Conservation (phyloP, 2,797 vertebrate species). For the Intellagama lesueurii region DNA sequence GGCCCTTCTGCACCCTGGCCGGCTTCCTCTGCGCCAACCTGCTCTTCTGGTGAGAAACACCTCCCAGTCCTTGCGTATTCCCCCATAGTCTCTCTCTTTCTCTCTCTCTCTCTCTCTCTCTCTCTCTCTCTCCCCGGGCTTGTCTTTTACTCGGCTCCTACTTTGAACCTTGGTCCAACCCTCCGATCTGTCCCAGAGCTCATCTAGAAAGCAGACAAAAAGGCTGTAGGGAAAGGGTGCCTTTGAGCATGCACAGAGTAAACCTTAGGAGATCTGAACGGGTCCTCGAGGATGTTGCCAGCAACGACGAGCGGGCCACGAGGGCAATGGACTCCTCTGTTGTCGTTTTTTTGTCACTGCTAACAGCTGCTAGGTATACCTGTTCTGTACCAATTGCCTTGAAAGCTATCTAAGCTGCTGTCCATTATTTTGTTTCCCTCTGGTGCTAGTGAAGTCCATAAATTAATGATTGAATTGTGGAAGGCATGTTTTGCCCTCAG, state of each 20-base stretch:
- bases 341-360: not conserved
- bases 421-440: not conserved
- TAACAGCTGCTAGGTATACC: not conserved
- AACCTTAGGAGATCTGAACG: no score
- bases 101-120: accelerated
- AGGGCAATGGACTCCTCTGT: no score
- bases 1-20: slow-evolving; percentile 82
- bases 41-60: slow-evolving; percentile 86
- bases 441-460: not conserved
- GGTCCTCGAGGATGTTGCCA: not conserved
- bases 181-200: not conserved
- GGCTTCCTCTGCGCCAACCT: slow-evolving; percentile 86
- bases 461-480: not conserved
- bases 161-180: no score
- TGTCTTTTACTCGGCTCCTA: no score
- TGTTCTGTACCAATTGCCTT: not conserved
- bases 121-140: no score
- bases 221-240: not conserved
- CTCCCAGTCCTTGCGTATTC: not conserved
- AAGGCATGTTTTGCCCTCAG: not conserved
- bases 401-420: not conserved
- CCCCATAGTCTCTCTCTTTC: not conserved
- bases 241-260: slow-evolving; percentile 13
- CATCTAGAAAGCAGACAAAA: not conserved
- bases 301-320: not conserved